Base-by-base conservation (phyloP, 2,888 invertebrate genomes). In the Selenia dentaria region DNA sequence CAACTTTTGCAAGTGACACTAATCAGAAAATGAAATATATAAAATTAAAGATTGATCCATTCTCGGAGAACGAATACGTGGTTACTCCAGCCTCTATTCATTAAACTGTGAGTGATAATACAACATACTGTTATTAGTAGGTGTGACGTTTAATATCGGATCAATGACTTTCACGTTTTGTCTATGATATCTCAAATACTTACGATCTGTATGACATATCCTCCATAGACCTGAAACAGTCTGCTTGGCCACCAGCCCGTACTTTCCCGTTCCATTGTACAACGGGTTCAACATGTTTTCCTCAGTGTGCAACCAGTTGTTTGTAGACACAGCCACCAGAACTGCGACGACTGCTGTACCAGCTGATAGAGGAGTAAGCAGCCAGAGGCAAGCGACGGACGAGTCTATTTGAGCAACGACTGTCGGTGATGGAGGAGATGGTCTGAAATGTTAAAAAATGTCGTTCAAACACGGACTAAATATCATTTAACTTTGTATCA, bases 291-390 rank as follows among this genome's bases (percentile, higher is more conserved):
- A 93, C 91, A 97, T 94, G 76, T 95, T 95, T 79, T 97, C 97
- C 75, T 96, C 95, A 2, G 96, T 96, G 62, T 95, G 94, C 13
- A 97, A 92, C 97, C 97, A 97, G 83, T 96, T 95, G 74, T 94
- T 95, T 2, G 96, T 96, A 4, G 93, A 91, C 51, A 96, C 93
- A 10, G 96, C 95, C 1, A 95, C 92, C 26, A 94, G 88, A 10
- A 96, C 94, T 27, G 95, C 94, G 6, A 93, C 91, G 22, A 95
- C 92, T 6, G 95, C 95, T 8, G 95, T 91, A 22, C 95, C 93
- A 8, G 95, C 95, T 11, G 94, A 92, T 20, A 95, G 74, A 0
- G 93, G 93, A 0, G 93, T 93, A 25, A 93, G 72, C 16, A 93
- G 77, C 93, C 93, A 93, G 54, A 94, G 83, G 59, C 92, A 93